Evolutionary conservation across 2,113 vertebrate species (phyloP).

Genomic region (Boleophthalmus pectinirostris): DNA sequence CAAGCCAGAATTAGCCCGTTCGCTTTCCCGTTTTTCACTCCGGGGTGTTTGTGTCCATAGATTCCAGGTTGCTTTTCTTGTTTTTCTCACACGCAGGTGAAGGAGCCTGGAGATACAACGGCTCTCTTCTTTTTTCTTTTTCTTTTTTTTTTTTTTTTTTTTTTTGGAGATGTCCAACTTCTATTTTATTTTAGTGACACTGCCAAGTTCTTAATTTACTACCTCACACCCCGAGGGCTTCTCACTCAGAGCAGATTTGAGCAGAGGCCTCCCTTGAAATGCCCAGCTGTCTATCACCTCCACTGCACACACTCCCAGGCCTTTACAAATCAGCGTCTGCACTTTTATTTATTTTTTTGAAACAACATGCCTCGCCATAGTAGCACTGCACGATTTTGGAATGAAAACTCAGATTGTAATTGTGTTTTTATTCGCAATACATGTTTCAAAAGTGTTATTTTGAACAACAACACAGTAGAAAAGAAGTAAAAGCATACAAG

Average conservation of each 20-base stretch:
- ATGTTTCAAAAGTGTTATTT: too few species aligned
- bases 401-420: too few species aligned
- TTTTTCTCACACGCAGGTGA: conserved; percentile 59
- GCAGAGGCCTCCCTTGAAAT: conserved; percentile 60
- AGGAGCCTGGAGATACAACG: conserved; percentile 39
- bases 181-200: conserved; percentile 56
- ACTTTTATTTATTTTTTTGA: conserved; percentile 14
- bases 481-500: too few species aligned
- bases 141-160: conserved; percentile 55
- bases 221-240: conserved; percentile 55
- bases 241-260: conserved; percentile 65
- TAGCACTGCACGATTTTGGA: too few species aligned
- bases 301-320: conserved; percentile 5
- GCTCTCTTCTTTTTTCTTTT: conserved; percentile 35
- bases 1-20: conserved; percentile 36
- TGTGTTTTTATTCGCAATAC: too few species aligned
- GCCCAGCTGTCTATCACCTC: conserved; percentile 59
- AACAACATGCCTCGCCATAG: conserved; percentile 6
- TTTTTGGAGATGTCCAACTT: conserved; percentile 63
- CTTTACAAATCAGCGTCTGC: conserved; percentile 39
- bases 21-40: conserved; percentile 36
- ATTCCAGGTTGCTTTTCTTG: conserved; percentile 36
- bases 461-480: too few species aligned
- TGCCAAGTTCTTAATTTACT: conserved; percentile 70
- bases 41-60: conserved; percentile 33